Base-by-base conservation (phyloP, 2,113 vertebrate genomes). In the Lepisosteus oculatus region DNA sequence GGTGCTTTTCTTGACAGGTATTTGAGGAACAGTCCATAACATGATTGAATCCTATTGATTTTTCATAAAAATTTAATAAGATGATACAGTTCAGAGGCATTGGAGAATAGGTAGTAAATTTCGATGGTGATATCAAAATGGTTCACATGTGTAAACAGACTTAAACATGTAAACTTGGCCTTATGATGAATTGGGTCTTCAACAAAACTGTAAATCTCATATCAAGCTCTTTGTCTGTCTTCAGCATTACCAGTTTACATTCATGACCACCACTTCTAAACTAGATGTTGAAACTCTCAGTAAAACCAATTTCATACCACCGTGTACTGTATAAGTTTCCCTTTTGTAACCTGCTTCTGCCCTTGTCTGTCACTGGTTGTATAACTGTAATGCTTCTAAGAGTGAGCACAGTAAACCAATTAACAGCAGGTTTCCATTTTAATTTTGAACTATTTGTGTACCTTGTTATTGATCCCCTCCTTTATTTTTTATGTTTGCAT, bases 1-100 rank as follows among this genome's bases (percentile, higher is more conserved):
- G 17, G 62, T 41, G 62, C 17, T 65, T 29, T 29, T 62, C 17
- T 74, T 84, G 84, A 84, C 80, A 69, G 0, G 3, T 72, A 57
- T 54, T 72, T 84, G 83, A 85, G 81, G 79, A 80, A 77, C 81
- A 84, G 79, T 74, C 81, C 47, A 42, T 56, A 74, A 80, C 61
- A 74, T 59, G 81, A 83, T 85, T 85, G 83, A 85, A 80, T 55
- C 45, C 72, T 73, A 88, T 85, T 88, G 89, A 88, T 90, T 92
- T 92, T 88, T 89, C 83, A 86, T 90, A 88, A 88, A 42, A 85
- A 67, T 85, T 90, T 85, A 88, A 87, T 88, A 86, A 85, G 84
- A 80, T 65, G 84, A 82, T 87, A 83, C 83, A 89, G 84, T 75
- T 83, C 88, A 82, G 87, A 90, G 89, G 80, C 84, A 85, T 80